Evolutionary conservation across 1,140 invertebrate species (phyloP), one percentile per base, ranked within the genome.

Genomic region (Habropoda laboriosa): DNA sequence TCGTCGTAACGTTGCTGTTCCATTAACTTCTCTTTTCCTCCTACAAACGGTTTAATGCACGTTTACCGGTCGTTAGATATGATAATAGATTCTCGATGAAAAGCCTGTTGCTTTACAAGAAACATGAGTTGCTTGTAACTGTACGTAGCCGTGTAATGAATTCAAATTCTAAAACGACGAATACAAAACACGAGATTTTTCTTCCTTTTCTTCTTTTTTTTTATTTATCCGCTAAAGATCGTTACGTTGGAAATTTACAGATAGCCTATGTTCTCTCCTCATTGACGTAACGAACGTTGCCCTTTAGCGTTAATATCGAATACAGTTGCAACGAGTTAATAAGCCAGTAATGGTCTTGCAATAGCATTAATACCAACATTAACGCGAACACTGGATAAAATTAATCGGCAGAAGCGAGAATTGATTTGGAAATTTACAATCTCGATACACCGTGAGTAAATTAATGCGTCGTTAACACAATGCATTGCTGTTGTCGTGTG

Each of bases 361-460:
- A 57, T 24, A 40, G 27, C 35, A 47, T 35, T 18, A 45, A 60
- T 71, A 57, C 10, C 35, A 47, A 45, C 8, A 12, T 53, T 53
- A 55, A 55, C n/a, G 13, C 32, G 4, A 8, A 10, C n/a, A 7
- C 5, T 30, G 32, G 27, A 68, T 38, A 42, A 10, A 68, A 40
- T 57, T 67, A 66, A 57, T 68, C n/a, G 16, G 57, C 8, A 24
- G 3, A 2, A n/a, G 64, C 24, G n/a, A 24, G 13, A 68, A 77
- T 70, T 77, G 67, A 58, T 77, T 77, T 68, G 32, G 18, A 68
- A 68, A 70, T 70, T 58, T 60, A 21, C 21, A n/a, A 10, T 30
- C n/a, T 27, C 38, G 5, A 40, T 49, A 47, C n/a, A 30, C 18
- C 18, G n/a, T 18, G 10, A 12, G n/a, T 47, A 35, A 35, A 47